These are phyloP conservation scores for Phalacrocorax pelagicus DNA, from an alignment of 2,113 vertebrate species.

Conservation along the genomic window DNA sequence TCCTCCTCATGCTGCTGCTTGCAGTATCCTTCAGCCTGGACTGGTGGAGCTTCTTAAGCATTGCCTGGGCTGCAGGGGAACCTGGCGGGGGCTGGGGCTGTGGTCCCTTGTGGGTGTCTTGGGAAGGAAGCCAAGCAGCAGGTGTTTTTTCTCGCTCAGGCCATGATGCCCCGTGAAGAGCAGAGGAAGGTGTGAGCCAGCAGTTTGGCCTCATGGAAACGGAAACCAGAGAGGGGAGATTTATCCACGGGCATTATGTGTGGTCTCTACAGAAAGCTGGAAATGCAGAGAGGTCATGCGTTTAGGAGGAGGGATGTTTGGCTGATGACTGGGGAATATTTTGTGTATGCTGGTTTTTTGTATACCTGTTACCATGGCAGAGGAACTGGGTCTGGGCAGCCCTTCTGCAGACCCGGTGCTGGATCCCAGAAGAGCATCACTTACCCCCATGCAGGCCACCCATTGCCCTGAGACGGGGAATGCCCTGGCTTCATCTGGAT, in stretches of 20 bases:
- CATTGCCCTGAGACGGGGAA: background rate
- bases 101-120: background rate
- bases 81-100: background rate
- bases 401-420: background rate
- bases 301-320: background rate
- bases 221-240: conserved; percentile 39
- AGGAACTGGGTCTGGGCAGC: background rate
- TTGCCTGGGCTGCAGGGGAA: background rate
- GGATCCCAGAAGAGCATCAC: background rate
- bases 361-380: background rate
- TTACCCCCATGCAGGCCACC: background rate
- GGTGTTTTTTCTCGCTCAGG: background rate
- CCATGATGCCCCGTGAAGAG: conserved; percentile 32
- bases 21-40: background rate
- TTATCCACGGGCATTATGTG: conserved; percentile 54
- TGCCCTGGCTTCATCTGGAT: background rate
- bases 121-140: background rate
- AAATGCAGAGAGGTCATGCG: background rate
- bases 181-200: conserved; percentile 40
- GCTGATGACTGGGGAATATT: background rate
- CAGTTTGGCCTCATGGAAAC: conserved; percentile 35
- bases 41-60: background rate
- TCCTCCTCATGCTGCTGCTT: background rate
- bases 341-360: background rate
- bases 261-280: conserved; percentile 47